Conservation (phyloP, 2,888 invertebrate species). For the Acleris holmiana region DNA sequence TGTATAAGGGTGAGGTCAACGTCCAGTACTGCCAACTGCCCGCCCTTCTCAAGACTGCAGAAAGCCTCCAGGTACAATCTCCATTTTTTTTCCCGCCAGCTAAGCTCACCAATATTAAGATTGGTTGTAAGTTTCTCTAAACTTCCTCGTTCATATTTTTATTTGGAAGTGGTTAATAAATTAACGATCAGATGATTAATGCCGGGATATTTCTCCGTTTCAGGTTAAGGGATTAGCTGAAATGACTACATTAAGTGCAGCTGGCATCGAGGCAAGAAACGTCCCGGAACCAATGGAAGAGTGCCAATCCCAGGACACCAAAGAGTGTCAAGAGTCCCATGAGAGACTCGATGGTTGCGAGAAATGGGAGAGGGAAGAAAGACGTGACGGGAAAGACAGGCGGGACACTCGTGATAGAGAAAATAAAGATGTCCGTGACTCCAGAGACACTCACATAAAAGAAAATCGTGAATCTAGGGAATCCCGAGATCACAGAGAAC, state of each 20-base stretch:
- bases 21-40: constrained; percentile 96
- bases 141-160: no score
- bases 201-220: not conserved
- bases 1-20: constrained; percentile 98
- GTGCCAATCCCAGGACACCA: constrained; percentile 67
- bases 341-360: constrained; percentile 69
- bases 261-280: constrained; percentile 81
- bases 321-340: constrained; percentile 65
- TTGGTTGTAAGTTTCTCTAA: no score
- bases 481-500: constrained; percentile 48
- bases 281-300: constrained; percentile 81
- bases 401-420: constrained; percentile 69
- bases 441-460: constrained; percentile 60
- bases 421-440: constrained; percentile 63
- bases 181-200: not conserved
- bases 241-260: constrained; percentile 93
- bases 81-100: not conserved
- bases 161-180: not conserved
- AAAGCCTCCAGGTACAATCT: constrained; percentile 90
- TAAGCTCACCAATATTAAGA: no score
- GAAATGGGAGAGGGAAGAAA: constrained; percentile 69
- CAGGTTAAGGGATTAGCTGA: constrained; percentile 95
- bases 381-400: constrained; percentile 64
- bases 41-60: constrained; percentile 95
- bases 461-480: constrained; percentile 64